These are phyloP conservation scores for Galagoides demidoff DNA, from an alignment of 2,797 vertebrate species.

Conservation along the genomic window DNA sequence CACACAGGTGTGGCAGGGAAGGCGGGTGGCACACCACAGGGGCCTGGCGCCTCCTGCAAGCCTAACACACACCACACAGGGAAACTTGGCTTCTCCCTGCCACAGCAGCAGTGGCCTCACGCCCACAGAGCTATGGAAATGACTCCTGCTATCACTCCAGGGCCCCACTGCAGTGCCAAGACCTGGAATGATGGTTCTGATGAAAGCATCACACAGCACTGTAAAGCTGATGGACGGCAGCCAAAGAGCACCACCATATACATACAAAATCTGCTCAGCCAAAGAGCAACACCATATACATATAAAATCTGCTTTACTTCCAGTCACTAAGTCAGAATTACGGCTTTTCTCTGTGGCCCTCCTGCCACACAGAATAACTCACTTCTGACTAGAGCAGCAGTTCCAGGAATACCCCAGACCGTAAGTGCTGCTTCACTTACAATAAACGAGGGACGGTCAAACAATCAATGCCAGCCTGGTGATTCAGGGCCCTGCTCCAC, in stretches of 20 bases:
- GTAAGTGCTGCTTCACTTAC: constrained; percentile 72
- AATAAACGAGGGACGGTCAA: constrained; percentile 72
- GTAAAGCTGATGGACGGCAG: constrained; percentile 47
- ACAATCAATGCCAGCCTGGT: constrained; percentile 66
- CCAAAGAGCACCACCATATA: constrained; percentile 53
- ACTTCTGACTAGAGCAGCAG: constrained; percentile 74
- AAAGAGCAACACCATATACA: background rate
- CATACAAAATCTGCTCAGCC: too few relatives aligned
- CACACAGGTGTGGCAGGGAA: background rate
- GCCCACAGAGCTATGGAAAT: background rate
- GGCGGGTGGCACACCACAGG: background rate
- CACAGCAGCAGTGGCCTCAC: background rate
- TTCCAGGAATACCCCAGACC: constrained; percentile 82
- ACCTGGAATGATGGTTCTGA: background rate
- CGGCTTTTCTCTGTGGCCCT: constrained; percentile 75
- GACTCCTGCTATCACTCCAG: background rate
- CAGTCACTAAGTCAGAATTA: constrained; percentile 76
- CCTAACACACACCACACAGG: background rate
- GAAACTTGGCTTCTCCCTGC: background rate
- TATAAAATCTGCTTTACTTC: constrained; percentile 1
- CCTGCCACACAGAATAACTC: constrained; percentile 73
- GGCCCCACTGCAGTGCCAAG: background rate
- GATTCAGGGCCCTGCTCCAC: background rate
- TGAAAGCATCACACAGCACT: constrained; percentile 1
- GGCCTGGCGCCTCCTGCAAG: background rate